Percentiles rank a stretch among this genome's conserved stretches.
Evolutionary conservation across 2,797 vertebrate species (phyloP).

Genomic region (Malurus splendens): DNA sequence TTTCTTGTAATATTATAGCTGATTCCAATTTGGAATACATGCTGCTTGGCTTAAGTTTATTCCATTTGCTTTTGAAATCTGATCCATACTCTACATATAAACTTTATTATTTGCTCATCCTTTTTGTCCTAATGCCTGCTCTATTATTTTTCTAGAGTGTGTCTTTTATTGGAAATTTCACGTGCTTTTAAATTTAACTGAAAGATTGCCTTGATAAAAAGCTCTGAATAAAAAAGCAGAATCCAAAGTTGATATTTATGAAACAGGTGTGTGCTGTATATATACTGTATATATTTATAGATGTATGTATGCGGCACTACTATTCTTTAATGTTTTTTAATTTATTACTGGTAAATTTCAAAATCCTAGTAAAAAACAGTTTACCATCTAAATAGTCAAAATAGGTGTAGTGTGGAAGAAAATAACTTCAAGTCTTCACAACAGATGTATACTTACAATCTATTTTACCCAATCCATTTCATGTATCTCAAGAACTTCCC

Average conservation of each 20-base stretch:
- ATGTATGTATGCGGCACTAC: not conserved
- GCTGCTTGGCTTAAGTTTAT: slow-evolving; percentile 26
- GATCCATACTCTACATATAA: not conserved
- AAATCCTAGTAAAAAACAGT: not conserved
- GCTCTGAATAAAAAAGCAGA: not conserved
- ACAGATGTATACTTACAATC: not conserved
- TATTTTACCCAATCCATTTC: not conserved
- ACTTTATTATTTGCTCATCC: slow-evolving; percentile 9
- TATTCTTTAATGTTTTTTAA: not conserved
- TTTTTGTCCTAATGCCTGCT: not conserved
- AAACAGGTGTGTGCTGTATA: not conserved
- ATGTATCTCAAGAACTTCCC: not conserved
- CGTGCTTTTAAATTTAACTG: not conserved
- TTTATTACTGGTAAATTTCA: not conserved
- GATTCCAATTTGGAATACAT: slow-evolving; percentile 30
- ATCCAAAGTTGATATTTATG: not conserved
- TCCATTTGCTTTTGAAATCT: slow-evolving; percentile 41
- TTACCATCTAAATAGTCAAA: not conserved
- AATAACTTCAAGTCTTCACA: not conserved
- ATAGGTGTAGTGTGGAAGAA: not conserved
- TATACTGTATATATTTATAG: not conserved
- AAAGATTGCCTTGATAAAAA: not conserved
- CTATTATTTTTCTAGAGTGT: not conserved
- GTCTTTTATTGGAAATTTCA: not conserved
- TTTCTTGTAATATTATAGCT: slow-evolving; percentile 33